These are phyloP conservation scores for Drosophila takahashii DNA, from an alignment of 1,140 invertebrate species.

Conservation along the genomic window DNA sequence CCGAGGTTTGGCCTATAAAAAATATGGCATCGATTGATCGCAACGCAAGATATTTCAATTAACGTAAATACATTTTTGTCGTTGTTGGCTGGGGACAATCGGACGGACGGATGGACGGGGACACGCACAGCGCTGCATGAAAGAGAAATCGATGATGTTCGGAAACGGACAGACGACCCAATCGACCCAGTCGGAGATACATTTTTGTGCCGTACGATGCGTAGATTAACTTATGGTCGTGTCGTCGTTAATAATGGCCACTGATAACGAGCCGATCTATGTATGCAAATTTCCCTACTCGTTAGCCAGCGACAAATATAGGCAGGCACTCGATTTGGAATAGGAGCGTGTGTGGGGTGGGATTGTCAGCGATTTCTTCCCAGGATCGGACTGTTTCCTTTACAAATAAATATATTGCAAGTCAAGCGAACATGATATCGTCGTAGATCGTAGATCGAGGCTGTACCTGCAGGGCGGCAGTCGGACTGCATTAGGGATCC, in stretches of 20 bases:
- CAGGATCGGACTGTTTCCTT: conserved; percentile 21
- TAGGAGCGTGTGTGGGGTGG: not conserved
- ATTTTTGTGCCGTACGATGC: conserved; percentile 43
- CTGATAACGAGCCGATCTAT: conserved; percentile 40
- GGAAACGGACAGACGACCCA: conserved; percentile 32
- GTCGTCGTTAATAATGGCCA: conserved; percentile 36
- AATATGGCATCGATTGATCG: conserved; percentile 83
- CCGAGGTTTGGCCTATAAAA: conserved; percentile 72
- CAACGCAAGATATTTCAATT: conserved; percentile 82
- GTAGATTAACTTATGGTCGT: conserved; percentile 51
- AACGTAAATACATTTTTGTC: conserved; percentile 83
- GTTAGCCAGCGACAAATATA: conserved; percentile 47
- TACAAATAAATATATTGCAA: conserved; percentile 50
- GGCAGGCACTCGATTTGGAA: conserved; percentile 16
- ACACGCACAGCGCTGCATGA: conserved; percentile 52
- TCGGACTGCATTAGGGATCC: conserved; percentile 72
- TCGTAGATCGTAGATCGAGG: conserved; percentile 32
- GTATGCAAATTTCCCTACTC: conserved; percentile 51
- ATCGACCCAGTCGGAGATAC: conserved; percentile 34
- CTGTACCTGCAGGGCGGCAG: conserved; percentile 4
- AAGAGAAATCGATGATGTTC: conserved; percentile 74
- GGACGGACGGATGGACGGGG: conserved; percentile 26
- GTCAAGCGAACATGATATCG: conserved; percentile 43
- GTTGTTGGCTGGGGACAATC: conserved; percentile 50
- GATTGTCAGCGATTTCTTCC: conserved; percentile 22